phyloP scores from a whole-genome alignment of 2,113 vertebrate genomes.

The Cranoglanis bouderius region DNA sequence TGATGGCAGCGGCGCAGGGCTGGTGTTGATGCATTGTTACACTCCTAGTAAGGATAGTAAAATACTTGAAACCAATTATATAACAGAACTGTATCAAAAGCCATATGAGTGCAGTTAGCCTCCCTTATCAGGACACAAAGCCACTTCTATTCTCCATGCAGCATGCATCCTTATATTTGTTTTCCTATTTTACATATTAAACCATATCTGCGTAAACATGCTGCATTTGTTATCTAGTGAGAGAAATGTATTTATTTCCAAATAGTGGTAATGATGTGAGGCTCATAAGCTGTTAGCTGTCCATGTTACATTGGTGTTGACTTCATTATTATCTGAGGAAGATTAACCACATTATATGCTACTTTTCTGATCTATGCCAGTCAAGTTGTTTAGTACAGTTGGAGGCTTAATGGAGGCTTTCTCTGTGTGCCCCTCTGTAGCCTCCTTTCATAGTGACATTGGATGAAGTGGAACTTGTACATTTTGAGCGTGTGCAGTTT shows the following conservation, averaged over 20 bases:
- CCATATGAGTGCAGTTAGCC: neutral
- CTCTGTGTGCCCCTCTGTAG: conserved; percentile 59
- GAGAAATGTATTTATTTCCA: neutral
- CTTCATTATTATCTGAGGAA: neutral
- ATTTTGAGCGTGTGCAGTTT: conserved; percentile 95
- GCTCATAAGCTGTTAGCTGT: neutral
- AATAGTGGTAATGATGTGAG: neutral
- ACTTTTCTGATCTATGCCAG: neutral
- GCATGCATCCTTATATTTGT: no score
- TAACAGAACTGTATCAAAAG: no score
- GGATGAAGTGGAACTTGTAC: conserved; percentile 92
- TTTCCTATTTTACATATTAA: neutral
- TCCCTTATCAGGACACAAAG: neutral
- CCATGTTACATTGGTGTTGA: neutral
- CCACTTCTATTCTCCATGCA: neutral
- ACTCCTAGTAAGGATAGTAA: neutral
- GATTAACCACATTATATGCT: neutral
- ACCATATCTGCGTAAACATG: no score
- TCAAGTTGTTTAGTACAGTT: neutral
- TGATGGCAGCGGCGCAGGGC: no score
- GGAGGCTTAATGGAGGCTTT: neutral
- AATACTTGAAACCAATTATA: neutral
- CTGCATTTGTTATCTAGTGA: no score
- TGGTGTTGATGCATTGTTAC: no score
- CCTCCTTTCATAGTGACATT: conserved; percentile 91